These are phyloP conservation scores for Corythaeola cristata DNA, from an alignment of 2,113 vertebrate species.

Conservation along the genomic window DNA sequence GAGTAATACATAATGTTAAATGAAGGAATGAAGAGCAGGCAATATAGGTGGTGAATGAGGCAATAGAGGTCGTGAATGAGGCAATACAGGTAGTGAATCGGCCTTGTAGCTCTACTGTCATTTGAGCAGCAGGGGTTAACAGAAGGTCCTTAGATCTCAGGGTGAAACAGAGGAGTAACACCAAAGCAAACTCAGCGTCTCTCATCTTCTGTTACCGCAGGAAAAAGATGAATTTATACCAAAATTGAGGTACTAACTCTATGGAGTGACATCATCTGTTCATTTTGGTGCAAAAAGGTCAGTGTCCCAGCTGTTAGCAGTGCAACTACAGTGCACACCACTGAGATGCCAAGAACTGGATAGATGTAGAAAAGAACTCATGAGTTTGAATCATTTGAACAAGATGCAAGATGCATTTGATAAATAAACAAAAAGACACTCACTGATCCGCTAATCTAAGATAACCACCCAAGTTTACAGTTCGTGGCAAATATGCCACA, in stretches of 20 bases:
- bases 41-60: background rate
- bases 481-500: background rate
- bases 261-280: background rate
- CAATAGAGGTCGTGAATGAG: background rate
- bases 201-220: background rate
- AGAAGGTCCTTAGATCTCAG: background rate
- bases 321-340: background rate
- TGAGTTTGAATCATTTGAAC: background rate
- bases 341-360: background rate
- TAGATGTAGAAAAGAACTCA: background rate
- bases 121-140: background rate
- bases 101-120: rapidly evolving
- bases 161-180: background rate
- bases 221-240: background rate
- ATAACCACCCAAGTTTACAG: background rate
- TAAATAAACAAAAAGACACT: background rate
- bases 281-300: background rate
- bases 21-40: background rate
- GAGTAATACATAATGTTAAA: background rate
- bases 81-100: background rate
- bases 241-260: background rate
- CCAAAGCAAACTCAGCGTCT: background rate
- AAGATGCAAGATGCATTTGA: background rate
- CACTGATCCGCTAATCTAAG: background rate
- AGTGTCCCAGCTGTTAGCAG: background rate